Base-by-base conservation (phyloP, 2,888 invertebrate species). In the Ramazzottius varieornatus region DNA sequence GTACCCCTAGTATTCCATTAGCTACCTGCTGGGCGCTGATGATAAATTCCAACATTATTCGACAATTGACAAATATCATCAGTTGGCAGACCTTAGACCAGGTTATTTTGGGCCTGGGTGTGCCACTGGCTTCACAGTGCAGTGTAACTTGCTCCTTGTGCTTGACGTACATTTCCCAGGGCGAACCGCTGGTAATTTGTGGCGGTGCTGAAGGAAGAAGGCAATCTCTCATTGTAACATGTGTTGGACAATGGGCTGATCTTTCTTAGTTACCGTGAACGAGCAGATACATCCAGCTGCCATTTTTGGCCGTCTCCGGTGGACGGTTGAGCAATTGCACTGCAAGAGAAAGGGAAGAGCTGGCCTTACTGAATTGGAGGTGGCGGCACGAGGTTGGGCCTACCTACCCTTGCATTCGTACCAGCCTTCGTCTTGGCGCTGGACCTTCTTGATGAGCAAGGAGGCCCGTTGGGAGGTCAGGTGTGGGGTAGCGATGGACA, bases 401-500 rank as follows among this genome's bases (percentile, higher is more conserved):
- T 40, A 4, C 13, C 24, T 54, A 54, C 54, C 54, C 24, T 54
- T 54, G 29, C 54, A 54, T 29, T 54, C 54, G 54, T 54, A 54
- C 54, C 54, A 54, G 8, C 54, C 54, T 29, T 54, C 54, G 54
- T 54, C 54, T 29, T 54, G 16, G 4, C 54, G 54, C 29, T 29
- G 54, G 29, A 54, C 54, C 8, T 54, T 54, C n/a, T 29, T 16
- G n/a, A 54, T 29, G 4, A 54, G 20, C 54, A 54, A 29, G 8
- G 54, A 54, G n/a, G 54, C 54, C 29, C 29, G 20, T 29, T 54
- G 16, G 4, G 4, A 8, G 20, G 4, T 29, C 20, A 86, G 87
- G 70, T 85, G 84, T n/a, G n/a, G n/a, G 69, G 86, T 84, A 72
- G 90, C 89, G 72, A 88, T 83, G 69, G 88, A 86, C 75, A 90